phyloP scores from a whole-genome alignment of 2,888 invertebrate genomes.

The Petrolisthes manimaculis region DNA sequence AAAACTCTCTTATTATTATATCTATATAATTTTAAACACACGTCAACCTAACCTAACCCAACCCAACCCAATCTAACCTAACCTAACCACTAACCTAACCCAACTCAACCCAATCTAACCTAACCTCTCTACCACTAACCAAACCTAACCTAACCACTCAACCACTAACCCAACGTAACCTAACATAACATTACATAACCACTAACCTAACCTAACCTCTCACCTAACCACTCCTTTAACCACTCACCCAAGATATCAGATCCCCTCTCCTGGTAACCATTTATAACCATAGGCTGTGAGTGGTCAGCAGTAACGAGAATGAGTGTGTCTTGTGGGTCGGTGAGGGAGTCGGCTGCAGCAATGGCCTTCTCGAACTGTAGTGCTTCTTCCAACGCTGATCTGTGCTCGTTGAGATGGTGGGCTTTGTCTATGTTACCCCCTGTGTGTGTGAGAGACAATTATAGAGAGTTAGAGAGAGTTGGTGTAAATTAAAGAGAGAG shows the following conservation, averaged over 20 bases:
- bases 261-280: conserved; percentile 81
- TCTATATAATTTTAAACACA: too few relatives aligned
- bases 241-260: conserved; percentile 78
- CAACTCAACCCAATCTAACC: too few relatives aligned
- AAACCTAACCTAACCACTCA: not conserved
- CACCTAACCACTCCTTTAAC: not conserved
- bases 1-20: too few relatives aligned
- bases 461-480: not conserved
- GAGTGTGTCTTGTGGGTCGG: conserved; percentile 79
- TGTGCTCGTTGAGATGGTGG: conserved; percentile 81
- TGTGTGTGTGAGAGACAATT: conserved; percentile 8
- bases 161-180: too few relatives aligned
- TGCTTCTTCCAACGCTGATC: conserved; percentile 82
- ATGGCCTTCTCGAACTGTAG: conserved; percentile 82
- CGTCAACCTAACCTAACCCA: too few relatives aligned
- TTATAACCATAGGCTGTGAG: conserved; percentile 82
- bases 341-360: conserved; percentile 75
- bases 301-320: conserved; percentile 85
- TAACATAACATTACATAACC: too few relatives aligned
- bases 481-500: not conserved
- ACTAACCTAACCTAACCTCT: not conserved
- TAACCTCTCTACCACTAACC: not conserved
- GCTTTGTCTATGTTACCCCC: conserved; percentile 83
- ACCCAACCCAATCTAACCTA: too few relatives aligned
- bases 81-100: too few relatives aligned